Evolutionary conservation across 2,888 invertebrate genomes (phyloP), one percentile per base, ranked within the genome.

Genomic region (Pseudolycoriella hygida): DNA sequence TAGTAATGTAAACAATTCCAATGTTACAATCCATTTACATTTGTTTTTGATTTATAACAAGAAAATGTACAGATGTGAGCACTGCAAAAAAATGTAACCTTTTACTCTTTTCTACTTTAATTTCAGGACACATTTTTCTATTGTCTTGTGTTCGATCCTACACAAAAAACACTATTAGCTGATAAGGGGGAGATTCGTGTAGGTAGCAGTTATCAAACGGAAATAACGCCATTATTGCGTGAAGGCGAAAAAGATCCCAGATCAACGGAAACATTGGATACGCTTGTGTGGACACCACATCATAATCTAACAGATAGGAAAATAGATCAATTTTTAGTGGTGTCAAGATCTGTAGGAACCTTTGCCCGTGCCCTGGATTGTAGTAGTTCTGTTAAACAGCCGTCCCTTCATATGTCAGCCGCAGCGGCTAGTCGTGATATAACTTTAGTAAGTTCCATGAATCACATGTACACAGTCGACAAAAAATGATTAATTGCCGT

Each of bases 91-190:
- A 50, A 52, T 51, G 47, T 49, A 43, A 57, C 61, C 60, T 60
- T 60, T 59, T 59, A 67, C 66, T 2, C 12, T 14, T 31, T 17
- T 42, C 18, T 32, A 32, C 11, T 5, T 72, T 74, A 54, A n/a
- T n/a, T n/a, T n/a, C 74, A 93, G 80, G 97, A 99, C 71, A 84
- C 90, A 66, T 99, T 98, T 76, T 99, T 96, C 73, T 98, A 98
- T 73, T 96, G 97, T 67, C 76, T 99, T 68, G 97, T 98, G 58
- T 99, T 96, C 71, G 98, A 99, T 74, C 97, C 97, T 56, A 84
- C 88, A 68, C 94, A 96, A 73, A 94, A 94, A 72, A 98, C 97
- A 57, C 74, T 99, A 62, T 74, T 97, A 65, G 97, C 97, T 58
- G 98, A 99, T 71, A 94, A 96, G 74, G 96, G 92, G 62, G 90